phyloP scores from a whole-genome alignment of 2,113 vertebrate species.

The Carassius gibelio region DNA sequence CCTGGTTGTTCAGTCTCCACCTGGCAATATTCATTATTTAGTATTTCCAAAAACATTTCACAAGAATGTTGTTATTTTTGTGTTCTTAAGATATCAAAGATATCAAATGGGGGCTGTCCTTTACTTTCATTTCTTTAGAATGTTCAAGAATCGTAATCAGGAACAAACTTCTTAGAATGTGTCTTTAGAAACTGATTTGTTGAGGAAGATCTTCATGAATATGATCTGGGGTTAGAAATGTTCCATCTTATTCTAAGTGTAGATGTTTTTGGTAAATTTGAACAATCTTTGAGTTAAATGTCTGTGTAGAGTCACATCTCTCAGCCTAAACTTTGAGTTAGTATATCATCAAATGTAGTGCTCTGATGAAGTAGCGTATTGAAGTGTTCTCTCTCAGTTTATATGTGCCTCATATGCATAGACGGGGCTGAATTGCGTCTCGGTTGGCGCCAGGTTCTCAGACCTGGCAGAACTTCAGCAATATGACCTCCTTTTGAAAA shows the following conservation, averaged over 20 bases:
- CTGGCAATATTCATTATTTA: neutral
- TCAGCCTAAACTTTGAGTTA: no score
- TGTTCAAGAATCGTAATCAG: no score
- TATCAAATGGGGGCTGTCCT: no score
- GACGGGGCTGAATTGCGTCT: conserved; percentile 42
- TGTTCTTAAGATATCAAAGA: neutral
- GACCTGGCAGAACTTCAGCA: conserved; percentile 51
- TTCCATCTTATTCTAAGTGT: no score
- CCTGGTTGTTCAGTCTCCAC: neutral
- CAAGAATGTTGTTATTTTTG: neutral
- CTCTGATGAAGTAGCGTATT: neutral
- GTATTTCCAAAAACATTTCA: neutral
- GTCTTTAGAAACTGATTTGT: no score
- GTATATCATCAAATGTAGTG: neutral
- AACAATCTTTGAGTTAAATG: no score
- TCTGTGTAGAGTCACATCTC: neutral
- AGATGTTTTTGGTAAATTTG: no score
- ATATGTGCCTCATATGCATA: conserved; percentile 12
- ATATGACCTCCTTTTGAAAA: conserved; percentile 63
- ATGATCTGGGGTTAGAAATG: no score
- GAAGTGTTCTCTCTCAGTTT: neutral
- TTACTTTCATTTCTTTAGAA: no score
- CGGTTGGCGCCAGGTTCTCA: conserved; percentile 54
- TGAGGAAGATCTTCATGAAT: no score
- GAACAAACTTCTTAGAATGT: no score